Base-by-base conservation (phyloP, 2,888 invertebrate genomes). In the Odontothrips loti region DNA sequence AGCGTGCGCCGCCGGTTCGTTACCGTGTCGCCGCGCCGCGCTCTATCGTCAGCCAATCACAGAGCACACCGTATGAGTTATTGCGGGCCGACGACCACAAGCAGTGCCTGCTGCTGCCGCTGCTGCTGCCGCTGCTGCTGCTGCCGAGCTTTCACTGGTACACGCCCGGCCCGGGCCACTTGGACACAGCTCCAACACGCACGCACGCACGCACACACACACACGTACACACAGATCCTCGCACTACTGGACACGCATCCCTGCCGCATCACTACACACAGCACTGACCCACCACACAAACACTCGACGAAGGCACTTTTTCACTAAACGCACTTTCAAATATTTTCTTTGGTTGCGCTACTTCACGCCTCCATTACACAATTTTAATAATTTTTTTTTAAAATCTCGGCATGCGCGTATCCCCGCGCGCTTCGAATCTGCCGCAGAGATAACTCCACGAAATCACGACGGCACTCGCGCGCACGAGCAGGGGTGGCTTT, bases 1-100 rank as follows among this genome's bases (percentile, higher is more conserved):
- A 75, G 68, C 23, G 68, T 27, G 68, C 68, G 68, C 27, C 23
- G 68, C 23, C 68, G 68, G 68, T 75, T 75, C 68, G 68, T 75
- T 75, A 75, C 68, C 23, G 34, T 43, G 34, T 43, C 34, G 34
- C 34, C 34, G 34, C 34, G 34, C 34, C 34, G 34, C 34, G 34
- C 23, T 75, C 68, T 75, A 75, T 75, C 68, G 68, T 27, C 68
- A 27, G 68, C 68, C 68, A 75, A 75, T 75, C 68, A 75, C 68
- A 75, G 68, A 27, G 27, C 68, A 15, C 17, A 15, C 20, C 20
- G 58, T 27, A 27, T 75, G 68, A 75, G 27, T 75, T 75, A 75
- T 75, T 75, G 27, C 68, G n/a, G 23, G 68, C 68, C 58, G 58
- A 43, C 34, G 34, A 43, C 34, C 34, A 43, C 34, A 43, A 43